Evolutionary conservation across 1,140 invertebrate genomes (phyloP).

Genomic region (Ips nitidus): DNA sequence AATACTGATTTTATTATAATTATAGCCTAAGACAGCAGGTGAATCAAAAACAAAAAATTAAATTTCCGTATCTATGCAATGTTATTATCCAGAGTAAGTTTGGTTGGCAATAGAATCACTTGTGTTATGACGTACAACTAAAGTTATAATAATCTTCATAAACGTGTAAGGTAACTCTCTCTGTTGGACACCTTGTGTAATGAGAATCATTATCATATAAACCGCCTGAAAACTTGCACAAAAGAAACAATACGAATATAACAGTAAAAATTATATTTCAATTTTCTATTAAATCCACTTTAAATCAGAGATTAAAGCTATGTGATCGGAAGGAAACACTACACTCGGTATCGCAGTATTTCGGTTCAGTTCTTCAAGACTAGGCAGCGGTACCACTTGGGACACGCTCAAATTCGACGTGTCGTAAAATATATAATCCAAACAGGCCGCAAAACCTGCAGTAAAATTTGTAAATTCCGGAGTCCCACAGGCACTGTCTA

Average conservation of each 20-base stretch:
- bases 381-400: slow-evolving; percentile 79
- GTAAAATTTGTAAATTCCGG: slow-evolving; percentile 87
- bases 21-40: slow-evolving; percentile 66
- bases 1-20: too few species aligned
- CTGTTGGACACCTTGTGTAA: too few species aligned
- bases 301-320: slow-evolving; percentile 84
- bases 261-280: too few species aligned
- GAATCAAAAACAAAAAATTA: slow-evolving; percentile 96
- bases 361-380: slow-evolving; percentile 71
- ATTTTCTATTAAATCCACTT: slow-evolving; percentile 52
- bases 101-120: too few species aligned
- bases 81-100: too few species aligned
- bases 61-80: too few species aligned
- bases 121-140: too few species aligned
- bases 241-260: neutral
- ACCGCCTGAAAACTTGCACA: neutral
- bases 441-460: slow-evolving; percentile 76
- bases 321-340: slow-evolving; percentile 90
- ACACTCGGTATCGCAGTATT: slow-evolving; percentile 81
- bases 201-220: too few species aligned
- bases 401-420: slow-evolving; percentile 63
- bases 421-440: slow-evolving; percentile 93
- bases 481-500: slow-evolving; percentile 75
- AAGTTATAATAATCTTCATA: too few species aligned
- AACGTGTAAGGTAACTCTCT: too few species aligned